Base-by-base conservation (phyloP, 2,113 vertebrate genomes). In the Eulacestoma nigropectus region DNA sequence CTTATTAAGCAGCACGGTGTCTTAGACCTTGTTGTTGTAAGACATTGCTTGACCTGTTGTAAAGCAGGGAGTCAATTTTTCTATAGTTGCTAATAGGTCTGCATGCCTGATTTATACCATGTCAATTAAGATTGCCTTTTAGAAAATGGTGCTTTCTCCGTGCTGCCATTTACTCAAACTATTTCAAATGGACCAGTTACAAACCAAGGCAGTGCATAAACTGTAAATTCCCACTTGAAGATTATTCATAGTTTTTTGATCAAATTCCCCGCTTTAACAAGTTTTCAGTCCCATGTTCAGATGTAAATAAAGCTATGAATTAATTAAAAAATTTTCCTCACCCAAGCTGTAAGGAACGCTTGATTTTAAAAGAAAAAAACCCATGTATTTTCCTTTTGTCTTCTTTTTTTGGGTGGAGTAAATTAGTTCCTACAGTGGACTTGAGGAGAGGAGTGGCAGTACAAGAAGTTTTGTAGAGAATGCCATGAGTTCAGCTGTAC, bases 401-500 rank as follows among this genome's bases (percentile, higher is more conserved):
- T 33, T 73, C 5, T 69, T 52, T 70, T 39, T 67, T 55, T 75
- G 22, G 5, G 8, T 46, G 30, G 32, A 7, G 14, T 23, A 55
- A 26, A n/a, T 87, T 53, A 75, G 9, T 67, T 86, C 44, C 25
- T 69, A 3, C 59, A 84, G 44, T 26, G 17, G 46, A 65, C 16
- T 67, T 49, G 21, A 73, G 53, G 44, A 76, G 29, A 68, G 14
- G 27, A 47, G 37, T 30, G 53, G 15, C 26, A 68, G 53, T 26
- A 27, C 9, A 78, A 32, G n/a, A 64, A 52, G 19, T n/a, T 84
- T 67, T n/a, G 32, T 26, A 42, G 22, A 39, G 57, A 49, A 56
- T 8, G 5, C 4, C 6, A 0, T 4, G 5, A 27, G 5, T 62
- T 78, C 32, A 76, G 17, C 2, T 3, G 13, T n/a, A 53, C 21